Evolutionary conservation across 2,888 invertebrate genomes (phyloP).

Genomic region (Drosophila mettleri): DNA sequence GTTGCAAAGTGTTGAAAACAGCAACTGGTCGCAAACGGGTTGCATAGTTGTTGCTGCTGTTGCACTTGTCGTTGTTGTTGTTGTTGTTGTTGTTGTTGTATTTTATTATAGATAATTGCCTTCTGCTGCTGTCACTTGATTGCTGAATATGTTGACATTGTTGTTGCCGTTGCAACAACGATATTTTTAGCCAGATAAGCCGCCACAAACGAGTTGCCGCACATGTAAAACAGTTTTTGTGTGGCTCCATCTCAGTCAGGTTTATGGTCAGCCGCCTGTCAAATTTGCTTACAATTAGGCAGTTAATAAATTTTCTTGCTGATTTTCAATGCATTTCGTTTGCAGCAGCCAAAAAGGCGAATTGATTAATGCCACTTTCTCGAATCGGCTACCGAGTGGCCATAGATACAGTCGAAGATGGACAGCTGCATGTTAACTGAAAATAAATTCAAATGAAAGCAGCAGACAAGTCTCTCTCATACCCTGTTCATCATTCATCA

Average conservation of each 20-base stretch:
- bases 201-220: slow-evolving; percentile 30
- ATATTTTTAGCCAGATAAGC: slow-evolving; percentile 49
- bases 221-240: slow-evolving; percentile 16
- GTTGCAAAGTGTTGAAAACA: slow-evolving; percentile 73
- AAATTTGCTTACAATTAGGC: slow-evolving; percentile 68
- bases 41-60: slow-evolving; percentile 35
- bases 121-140: slow-evolving; percentile 61
- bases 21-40: slow-evolving; percentile 62
- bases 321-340: slow-evolving; percentile 26
- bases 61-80: slow-evolving; percentile 38
- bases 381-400: slow-evolving; percentile 55
- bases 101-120: slow-evolving; percentile 74
- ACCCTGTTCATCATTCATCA: slow-evolving; percentile 77
- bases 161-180: slow-evolving; percentile 41
- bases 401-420: slow-evolving; percentile 26
- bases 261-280: slow-evolving; percentile 71
- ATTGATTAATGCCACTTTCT: slow-evolving; percentile 66
- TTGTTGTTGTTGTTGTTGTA: slow-evolving; percentile 42
- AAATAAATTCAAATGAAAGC: slow-evolving; percentile 63
- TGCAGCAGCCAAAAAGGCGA: slow-evolving; percentile 2
- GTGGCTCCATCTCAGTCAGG: slow-evolving; percentile 37
- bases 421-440: slow-evolving; percentile 62
- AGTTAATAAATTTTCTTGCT: slow-evolving; percentile 65
- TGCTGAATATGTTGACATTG: slow-evolving; percentile 63
- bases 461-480: slow-evolving; percentile 25